These are phyloP conservation scores for Liparis tanakae DNA, from an alignment of 2,797 vertebrate genomes.

Conservation along the genomic window DNA sequence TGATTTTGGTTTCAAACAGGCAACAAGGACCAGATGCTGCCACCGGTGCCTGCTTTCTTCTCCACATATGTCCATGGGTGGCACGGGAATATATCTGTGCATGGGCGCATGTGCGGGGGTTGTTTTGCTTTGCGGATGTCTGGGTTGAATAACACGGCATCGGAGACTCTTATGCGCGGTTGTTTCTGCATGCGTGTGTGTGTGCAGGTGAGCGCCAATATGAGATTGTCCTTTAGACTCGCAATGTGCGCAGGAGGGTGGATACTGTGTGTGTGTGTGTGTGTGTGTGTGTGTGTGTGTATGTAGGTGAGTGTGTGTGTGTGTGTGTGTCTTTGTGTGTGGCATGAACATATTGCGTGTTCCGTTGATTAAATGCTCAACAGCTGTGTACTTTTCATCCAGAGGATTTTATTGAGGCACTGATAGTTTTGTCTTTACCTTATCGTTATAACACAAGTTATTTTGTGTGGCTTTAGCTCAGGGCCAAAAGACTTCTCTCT, in stretches of 20 bases:
- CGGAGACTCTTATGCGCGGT: constrained; percentile 31
- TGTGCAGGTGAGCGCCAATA: constrained; percentile 47
- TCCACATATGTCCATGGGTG: constrained; percentile 32
- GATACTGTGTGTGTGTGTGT: constrained; percentile 17
- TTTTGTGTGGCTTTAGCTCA: constrained; percentile 14
- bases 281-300: constrained; percentile 25
- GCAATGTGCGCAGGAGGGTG: too few relatives aligned
- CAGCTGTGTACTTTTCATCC: constrained; percentile 42
- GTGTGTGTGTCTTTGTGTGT: constrained; percentile 18
- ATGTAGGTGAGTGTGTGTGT: constrained; percentile 33
- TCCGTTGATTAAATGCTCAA: constrained; percentile 28
- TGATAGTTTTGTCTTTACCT: constrained; percentile 53
- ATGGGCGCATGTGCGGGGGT: constrained; percentile 26
- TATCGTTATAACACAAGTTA: constrained; percentile 31
- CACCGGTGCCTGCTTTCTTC: constrained; percentile 12
- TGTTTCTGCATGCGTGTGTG: constrained; percentile 20
- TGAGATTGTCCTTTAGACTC: constrained; percentile 48
- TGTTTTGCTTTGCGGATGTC: constrained; percentile 31
- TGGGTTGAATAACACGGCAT: constrained; percentile 42
- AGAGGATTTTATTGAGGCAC: constrained; percentile 40
- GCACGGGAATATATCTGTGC: constrained; percentile 33
- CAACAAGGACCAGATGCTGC: constrained; percentile 73
- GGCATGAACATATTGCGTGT: constrained; percentile 26
- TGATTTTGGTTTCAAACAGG: constrained; percentile 51
- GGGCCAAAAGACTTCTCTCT: constrained; percentile 16